phyloP scores from a whole-genome alignment of 2,888 invertebrate species.

The Meloe dianella region DNA sequence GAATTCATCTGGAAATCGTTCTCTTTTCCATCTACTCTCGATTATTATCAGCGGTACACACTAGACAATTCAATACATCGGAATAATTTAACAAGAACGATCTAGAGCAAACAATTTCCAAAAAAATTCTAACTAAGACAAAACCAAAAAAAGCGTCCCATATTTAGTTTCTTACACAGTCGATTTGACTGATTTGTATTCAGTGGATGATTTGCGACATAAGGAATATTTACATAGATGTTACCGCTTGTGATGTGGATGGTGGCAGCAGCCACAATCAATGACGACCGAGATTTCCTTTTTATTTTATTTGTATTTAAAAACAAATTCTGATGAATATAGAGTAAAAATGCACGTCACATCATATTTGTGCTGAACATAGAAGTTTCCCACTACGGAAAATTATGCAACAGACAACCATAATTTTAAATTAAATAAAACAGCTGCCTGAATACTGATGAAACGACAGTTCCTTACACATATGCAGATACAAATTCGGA shows the following conservation, averaged over 20 bases:
- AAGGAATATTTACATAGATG: conserved; percentile 22
- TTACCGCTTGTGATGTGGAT: no score
- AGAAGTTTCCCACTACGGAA: background rate
- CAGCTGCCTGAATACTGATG: background rate
- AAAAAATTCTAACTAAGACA: background rate
- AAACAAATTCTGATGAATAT: conserved; percentile 1
- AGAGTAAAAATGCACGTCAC: conserved; percentile 8
- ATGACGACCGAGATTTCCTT: background rate
- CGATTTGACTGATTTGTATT: conserved; percentile 48
- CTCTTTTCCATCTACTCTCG: background rate
- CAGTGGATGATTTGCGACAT: conserved; percentile 40
- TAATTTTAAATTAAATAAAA: conserved; percentile 2
- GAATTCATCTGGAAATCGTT: conserved; percentile 4
- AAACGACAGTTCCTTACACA: background rate
- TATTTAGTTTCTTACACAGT: conserved; percentile 46
- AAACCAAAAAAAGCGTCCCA: no score
- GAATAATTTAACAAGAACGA: conserved; percentile 48
- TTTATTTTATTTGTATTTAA: background rate
- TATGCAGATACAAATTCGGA: background rate
- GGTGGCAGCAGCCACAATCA: no score
- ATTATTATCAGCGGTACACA: background rate
- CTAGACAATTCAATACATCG: conserved; percentile 43
- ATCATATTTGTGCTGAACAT: background rate
- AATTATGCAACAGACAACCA: background rate
- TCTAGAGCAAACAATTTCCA: background rate